Conservation (phyloP, 2,888 invertebrate genomes). For the Ischnura elegans region DNA sequence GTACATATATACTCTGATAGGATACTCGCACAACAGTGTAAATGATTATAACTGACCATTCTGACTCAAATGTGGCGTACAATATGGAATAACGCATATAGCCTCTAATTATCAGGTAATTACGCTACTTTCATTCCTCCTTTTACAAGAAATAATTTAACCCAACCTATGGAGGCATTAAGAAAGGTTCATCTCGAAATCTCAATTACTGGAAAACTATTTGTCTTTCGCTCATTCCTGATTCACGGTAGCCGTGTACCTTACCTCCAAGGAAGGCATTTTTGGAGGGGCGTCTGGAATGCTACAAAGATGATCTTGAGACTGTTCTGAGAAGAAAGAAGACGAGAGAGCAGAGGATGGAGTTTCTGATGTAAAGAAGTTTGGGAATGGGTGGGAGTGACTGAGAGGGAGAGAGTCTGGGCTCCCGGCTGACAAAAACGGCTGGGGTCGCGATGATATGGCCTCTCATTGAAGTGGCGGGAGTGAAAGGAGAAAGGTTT, state of each 20-base stretch:
- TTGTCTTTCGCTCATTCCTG: constrained; percentile 11
- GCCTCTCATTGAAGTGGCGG: neutral
- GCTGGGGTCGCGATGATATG: neutral
- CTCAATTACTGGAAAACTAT: neutral
- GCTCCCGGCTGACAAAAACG: neutral
- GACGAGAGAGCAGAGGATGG: constrained; percentile 7
- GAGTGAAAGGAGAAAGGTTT: neutral
- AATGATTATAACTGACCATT: neutral
- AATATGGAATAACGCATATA: neutral
- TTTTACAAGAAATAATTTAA: neutral
- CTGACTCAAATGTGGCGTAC: too few relatives aligned
- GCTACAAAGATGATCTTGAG: constrained; percentile 61
- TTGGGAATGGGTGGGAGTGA: neutral
- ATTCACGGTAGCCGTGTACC: constrained; percentile 16
- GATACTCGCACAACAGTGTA: too few relatives aligned
- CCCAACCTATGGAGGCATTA: too few relatives aligned
- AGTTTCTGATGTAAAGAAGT: neutral
- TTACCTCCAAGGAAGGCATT: constrained; percentile 6
- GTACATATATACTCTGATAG: too few relatives aligned
- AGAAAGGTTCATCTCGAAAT: neutral
- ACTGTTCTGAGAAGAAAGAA: constrained; percentile 50
- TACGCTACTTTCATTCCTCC: neutral
- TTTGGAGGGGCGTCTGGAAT: constrained; percentile 48
- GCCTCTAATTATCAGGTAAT: neutral
- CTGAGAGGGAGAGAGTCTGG: constrained; percentile 10